phyloP scores from a whole-genome alignment of 2,797 vertebrate genomes.

The Pipistrellus kuhlii region DNA sequence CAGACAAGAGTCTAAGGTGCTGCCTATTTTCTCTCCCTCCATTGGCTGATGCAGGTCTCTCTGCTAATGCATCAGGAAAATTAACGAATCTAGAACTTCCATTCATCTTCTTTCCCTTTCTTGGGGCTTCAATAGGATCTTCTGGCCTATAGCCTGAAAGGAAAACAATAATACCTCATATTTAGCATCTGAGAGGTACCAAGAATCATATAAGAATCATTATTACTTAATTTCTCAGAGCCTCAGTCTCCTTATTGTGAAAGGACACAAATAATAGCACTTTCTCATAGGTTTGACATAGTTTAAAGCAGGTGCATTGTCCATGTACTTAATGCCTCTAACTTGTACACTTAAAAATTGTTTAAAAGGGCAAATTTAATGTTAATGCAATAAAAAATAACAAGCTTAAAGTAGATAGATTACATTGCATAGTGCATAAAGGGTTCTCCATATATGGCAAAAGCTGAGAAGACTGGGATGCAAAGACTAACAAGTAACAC shows the following conservation, averaged over 20 bases:
- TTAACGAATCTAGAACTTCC: background rate
- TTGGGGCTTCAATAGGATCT: background rate
- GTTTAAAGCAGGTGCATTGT: background rate
- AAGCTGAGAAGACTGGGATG: background rate
- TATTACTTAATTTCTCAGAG: background rate
- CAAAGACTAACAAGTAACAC: background rate
- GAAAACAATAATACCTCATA: background rate
- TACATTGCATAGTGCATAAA: background rate
- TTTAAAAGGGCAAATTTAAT: background rate
- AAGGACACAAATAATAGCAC: background rate
- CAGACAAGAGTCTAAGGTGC: background rate
- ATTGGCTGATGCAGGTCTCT: background rate
- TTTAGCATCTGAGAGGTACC: background rate
- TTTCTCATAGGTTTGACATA: background rate
- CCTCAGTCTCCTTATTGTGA: background rate
- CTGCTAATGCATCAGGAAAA: background rate
- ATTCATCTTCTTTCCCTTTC: background rate
- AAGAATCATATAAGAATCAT: background rate
- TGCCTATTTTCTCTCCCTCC: background rate
- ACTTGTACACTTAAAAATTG: background rate
- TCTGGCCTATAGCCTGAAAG: background rate
- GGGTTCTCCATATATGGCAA: background rate
- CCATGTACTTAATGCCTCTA: background rate
- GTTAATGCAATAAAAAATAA: background rate
- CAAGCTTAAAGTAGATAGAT: background rate